Conservation (phyloP, 1,140 invertebrate species). For the Papilio helenus region DNA sequence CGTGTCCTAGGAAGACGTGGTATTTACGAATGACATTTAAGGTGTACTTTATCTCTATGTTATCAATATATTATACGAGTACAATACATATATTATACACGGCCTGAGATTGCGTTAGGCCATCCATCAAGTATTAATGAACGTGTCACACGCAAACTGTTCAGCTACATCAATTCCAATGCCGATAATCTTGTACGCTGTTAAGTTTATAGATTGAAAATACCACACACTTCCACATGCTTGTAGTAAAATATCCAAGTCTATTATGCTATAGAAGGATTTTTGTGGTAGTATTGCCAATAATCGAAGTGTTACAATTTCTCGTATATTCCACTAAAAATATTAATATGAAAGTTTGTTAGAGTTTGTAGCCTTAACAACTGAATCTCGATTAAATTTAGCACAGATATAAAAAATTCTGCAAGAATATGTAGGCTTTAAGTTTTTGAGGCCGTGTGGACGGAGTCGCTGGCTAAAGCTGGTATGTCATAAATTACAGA, state of each 20-base stretch:
- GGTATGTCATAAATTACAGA: background rate
- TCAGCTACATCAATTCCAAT: constrained; percentile 8
- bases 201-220: background rate
- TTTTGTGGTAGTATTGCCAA: no score
- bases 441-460: no score
- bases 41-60: no score
- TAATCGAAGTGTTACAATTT: no score
- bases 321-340: no score
- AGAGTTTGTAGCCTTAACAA: no score
- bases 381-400: no score
- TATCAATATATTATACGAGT: background rate
- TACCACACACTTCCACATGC: background rate
- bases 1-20: no score
- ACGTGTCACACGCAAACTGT: constrained; percentile 11
- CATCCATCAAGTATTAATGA: constrained; percentile 25
- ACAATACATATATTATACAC: background rate
- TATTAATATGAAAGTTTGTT: no score
- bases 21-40: no score
- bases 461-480: background rate
- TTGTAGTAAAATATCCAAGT: background rate
- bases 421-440: background rate
- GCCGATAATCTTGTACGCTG: background rate
- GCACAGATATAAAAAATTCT: no score
- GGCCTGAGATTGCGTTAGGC: background rate
- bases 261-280: no score